A percentile compares a stretch with the other conserved stretches of the same genome.
Evolutionary conservation across 2,113 vertebrate species (phyloP).

Genomic region (Glaucomys volans): DNA sequence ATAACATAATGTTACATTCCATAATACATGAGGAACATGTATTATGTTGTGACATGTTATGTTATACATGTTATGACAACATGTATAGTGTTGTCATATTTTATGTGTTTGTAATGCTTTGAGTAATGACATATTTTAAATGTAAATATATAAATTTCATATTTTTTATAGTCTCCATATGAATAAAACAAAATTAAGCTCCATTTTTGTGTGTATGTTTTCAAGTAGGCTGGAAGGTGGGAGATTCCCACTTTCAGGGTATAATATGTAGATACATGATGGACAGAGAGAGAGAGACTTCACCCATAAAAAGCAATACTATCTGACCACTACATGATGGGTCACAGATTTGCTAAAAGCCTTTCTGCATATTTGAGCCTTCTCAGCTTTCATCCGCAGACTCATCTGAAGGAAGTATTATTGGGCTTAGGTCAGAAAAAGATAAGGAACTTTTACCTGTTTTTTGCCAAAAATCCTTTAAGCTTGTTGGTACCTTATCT

Average conservation of each 20-base stretch:
- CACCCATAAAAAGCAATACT: neutral
- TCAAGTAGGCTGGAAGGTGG: rapidly evolving
- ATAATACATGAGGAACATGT: neutral
- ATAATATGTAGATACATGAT: neutral
- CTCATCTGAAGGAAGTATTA: neutral
- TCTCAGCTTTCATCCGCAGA: neutral
- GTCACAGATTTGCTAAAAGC: neutral
- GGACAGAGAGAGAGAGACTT: neutral
- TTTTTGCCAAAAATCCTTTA: neutral
- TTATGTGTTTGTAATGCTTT: neutral
- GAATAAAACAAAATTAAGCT: neutral
- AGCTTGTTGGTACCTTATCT: neutral
- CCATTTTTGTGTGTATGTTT: neutral
- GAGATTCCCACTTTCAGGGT: neutral
- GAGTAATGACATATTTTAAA: neutral
- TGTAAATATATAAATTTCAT: neutral
- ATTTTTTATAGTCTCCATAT: neutral
- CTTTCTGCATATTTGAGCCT: neutral
- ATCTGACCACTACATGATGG: neutral
- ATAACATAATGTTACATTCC: neutral
- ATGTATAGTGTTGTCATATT: neutral
- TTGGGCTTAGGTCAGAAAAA: neutral
- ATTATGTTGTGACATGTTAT: no score
- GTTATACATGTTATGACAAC: no score
- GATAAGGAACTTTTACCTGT: neutral